Conservation (phyloP, 2,113 vertebrate species). For the Dascyllus trimaculatus region DNA sequence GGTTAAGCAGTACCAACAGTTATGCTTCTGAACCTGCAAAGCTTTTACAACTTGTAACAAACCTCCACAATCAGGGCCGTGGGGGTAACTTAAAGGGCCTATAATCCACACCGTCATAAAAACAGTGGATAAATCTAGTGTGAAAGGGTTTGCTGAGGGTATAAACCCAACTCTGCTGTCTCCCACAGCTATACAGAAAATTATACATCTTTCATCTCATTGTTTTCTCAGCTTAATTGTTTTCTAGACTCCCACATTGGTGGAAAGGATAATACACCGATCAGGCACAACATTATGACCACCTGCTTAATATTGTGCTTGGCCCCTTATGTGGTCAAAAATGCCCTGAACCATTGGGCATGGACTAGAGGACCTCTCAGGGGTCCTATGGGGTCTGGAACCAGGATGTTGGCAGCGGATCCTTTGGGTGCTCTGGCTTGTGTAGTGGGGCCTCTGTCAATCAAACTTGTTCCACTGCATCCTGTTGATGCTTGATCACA, state of each 20-base stretch:
- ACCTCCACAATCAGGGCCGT: conserved; percentile 4
- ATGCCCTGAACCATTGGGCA: too few species aligned
- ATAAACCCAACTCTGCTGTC: not conserved
- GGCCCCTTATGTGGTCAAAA: too few species aligned
- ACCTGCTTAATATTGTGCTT: too few species aligned
- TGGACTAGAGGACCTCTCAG: too few species aligned
- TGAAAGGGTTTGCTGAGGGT: not conserved
- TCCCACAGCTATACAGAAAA: not conserved
- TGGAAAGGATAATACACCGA: not conserved
- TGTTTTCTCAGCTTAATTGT: not conserved
- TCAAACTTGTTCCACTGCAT: too few species aligned
- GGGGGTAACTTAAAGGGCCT: not conserved
- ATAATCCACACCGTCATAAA: not conserved
- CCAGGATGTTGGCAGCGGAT: too few species aligned
- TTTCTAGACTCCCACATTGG: not conserved
- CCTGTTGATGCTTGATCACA: too few species aligned
- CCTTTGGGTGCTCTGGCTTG: too few species aligned
- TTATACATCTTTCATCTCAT: not conserved
- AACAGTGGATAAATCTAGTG: not conserved
- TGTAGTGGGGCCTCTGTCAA: too few species aligned
- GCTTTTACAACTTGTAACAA: conserved; percentile 9
- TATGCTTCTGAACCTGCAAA: conserved; percentile 17
- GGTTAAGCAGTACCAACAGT: conserved; percentile 10
- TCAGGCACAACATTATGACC: too few species aligned
- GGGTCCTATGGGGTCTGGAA: too few species aligned